phyloP scores from a whole-genome alignment of 2,797 vertebrate species.

The Fistularia commersonii region DNA sequence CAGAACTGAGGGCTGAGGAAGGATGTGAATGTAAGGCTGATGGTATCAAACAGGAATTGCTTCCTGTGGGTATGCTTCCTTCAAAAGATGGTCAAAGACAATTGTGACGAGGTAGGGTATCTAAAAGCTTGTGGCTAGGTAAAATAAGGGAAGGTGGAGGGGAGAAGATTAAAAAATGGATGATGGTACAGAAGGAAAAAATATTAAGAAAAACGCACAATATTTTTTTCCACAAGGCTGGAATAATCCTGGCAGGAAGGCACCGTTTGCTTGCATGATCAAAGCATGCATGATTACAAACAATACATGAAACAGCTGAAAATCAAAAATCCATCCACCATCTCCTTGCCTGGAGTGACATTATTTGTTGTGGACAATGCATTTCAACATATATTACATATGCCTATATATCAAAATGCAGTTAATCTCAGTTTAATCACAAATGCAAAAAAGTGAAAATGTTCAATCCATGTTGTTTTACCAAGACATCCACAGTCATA shows the following conservation, averaged over 20 bases:
- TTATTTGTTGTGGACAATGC: too few species aligned
- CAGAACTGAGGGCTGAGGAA: conserved; percentile 36
- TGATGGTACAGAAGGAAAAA: conserved; percentile 11
- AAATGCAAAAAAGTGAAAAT: too few species aligned
- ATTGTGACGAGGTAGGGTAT: conserved; percentile 14
- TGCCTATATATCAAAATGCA: conserved; percentile 39
- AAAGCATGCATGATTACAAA: conserved; percentile 41
- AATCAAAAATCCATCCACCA: too few species aligned
- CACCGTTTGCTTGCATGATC: conserved; percentile 40
- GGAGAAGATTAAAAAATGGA: too few species aligned
- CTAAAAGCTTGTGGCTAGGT: too few species aligned
- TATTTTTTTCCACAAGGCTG: conserved; percentile 22
- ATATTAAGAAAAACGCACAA: conserved; percentile 16
- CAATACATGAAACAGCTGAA: conserved; percentile 32
- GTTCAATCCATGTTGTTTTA: too few species aligned
- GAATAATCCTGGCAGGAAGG: conserved; percentile 39
- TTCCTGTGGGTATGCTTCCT: conserved; percentile 43
- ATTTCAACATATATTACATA: too few species aligned
- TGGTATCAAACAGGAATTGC: conserved; percentile 73
- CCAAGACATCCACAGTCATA: too few species aligned
- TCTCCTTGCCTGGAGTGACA: too few species aligned
- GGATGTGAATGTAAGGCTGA: conserved; percentile 44
- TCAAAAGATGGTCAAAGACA: conserved; percentile 14
- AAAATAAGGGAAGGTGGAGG: too few species aligned
- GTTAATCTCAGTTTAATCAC: too few species aligned